Percentiles rank a stretch among this genome's conserved stretches.
Conservation (phyloP, 1,140 invertebrate genomes). For the Matsumurasca onukii region DNA sequence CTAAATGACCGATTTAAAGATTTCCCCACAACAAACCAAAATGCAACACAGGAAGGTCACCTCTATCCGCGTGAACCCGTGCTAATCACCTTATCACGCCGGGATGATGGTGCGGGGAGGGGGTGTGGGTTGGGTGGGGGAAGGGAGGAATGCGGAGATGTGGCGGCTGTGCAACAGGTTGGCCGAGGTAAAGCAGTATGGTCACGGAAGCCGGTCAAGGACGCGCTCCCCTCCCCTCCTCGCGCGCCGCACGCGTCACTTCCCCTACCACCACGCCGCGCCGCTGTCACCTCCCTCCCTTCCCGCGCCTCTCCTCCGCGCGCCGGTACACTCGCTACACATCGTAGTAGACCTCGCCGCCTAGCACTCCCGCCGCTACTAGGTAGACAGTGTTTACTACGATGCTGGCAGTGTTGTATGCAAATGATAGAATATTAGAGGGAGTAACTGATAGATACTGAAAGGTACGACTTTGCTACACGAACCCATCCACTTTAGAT, state of each 20-base stretch:
- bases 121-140: background rate
- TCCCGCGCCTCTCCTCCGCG: background rate
- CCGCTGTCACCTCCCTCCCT: background rate
- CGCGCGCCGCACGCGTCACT: background rate
- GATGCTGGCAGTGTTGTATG: no score
- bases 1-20: no score
- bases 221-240: constrained; percentile 13
- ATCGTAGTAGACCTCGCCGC: background rate
- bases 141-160: background rate
- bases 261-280: background rate
- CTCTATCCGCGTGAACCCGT: no score
- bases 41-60: no score
- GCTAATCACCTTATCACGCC: background rate
- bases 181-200: constrained; percentile 16
- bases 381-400: no score
- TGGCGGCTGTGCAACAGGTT: constrained; percentile 15
- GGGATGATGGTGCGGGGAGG: background rate
- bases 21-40: no score
- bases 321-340: background rate
- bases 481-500: no score
- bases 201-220: constrained; percentile 25
- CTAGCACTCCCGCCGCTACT: no score
- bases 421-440: no score
- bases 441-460: no score
- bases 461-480: no score